These are phyloP conservation scores for Drosophila prostipennis DNA, from an alignment of 2,888 invertebrate genomes.

Conservation along the genomic window DNA sequence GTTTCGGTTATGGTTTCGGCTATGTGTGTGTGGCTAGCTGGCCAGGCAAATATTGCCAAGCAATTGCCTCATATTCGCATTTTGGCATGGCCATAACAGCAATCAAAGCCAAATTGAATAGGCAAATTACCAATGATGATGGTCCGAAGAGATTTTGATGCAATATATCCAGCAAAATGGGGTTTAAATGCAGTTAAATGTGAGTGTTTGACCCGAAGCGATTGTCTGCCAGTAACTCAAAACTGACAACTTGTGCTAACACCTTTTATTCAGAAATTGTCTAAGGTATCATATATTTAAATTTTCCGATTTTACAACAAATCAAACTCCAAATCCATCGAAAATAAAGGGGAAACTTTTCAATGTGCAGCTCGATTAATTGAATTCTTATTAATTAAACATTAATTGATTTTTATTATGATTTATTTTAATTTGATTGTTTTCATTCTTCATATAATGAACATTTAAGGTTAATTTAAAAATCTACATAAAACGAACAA, in stretches of 20 bases:
- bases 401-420: conserved; percentile 11
- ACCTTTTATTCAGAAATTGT: too few species aligned
- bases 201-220: conserved; percentile 5
- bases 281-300: too few species aligned
- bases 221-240: conserved; percentile 1
- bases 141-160: conserved; percentile 12
- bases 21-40: conserved; percentile 19
- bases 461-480: conserved; percentile 28
- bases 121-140: conserved; percentile 34
- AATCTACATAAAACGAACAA: conserved; percentile 22
- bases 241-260: too few species aligned
- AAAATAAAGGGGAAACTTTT: not conserved
- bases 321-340: too few species aligned
- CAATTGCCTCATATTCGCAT: conserved; percentile 40
- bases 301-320: too few species aligned
- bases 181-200: conserved; percentile 14
- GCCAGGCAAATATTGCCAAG: conserved; percentile 61
- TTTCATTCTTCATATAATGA: conserved; percentile 35
- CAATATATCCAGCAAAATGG: conserved; percentile 7
- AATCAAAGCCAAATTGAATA: conserved; percentile 62
- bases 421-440: conserved; percentile 47
- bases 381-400: conserved; percentile 13
- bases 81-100: conserved; percentile 37
- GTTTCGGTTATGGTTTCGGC: conserved; percentile 44
- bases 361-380: conserved; percentile 8